phyloP scores from a whole-genome alignment of 2,888 invertebrate genomes.

The Coelogynopora nodosa region DNA sequence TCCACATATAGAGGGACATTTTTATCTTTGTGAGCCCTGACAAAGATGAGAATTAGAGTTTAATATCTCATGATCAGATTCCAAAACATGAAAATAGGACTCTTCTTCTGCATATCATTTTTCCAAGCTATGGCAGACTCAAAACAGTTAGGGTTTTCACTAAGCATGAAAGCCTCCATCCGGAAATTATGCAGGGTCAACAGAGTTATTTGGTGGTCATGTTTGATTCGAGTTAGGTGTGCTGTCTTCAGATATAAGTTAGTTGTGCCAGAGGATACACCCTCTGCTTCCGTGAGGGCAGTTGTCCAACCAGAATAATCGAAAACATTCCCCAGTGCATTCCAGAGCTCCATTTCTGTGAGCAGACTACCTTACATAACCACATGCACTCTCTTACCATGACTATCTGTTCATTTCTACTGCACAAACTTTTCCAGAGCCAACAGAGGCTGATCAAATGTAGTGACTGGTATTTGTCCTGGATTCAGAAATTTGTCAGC shows the following conservation, averaged over 20 bases:
- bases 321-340: conserved; percentile 46
- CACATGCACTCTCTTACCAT: too few species aligned
- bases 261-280: conserved; percentile 44
- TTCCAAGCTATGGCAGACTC: not conserved
- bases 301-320: conserved; percentile 45
- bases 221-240: conserved; percentile 46
- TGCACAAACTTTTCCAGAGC: too few species aligned
- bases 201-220: conserved; percentile 45
- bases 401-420: too few species aligned
- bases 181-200: conserved; percentile 41
- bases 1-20: conserved; percentile 39
- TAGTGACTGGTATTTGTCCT: too few species aligned
- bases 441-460: too few species aligned
- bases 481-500: too few species aligned
- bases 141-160: not conserved
- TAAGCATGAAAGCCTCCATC: not conserved
- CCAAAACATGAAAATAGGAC: too few species aligned
- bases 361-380: too few species aligned
- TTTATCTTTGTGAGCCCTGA: conserved; percentile 40
- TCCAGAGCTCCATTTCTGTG: conserved; percentile 44
- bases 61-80: too few species aligned
- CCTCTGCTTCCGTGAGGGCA: conserved; percentile 44
- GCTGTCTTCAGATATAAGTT: conserved; percentile 45
- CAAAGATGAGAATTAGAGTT: too few species aligned
- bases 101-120: too few species aligned